These are phyloP conservation scores for Stigmatopora nigra DNA, from an alignment of 2,113 vertebrate genomes.

Conservation along the genomic window DNA sequence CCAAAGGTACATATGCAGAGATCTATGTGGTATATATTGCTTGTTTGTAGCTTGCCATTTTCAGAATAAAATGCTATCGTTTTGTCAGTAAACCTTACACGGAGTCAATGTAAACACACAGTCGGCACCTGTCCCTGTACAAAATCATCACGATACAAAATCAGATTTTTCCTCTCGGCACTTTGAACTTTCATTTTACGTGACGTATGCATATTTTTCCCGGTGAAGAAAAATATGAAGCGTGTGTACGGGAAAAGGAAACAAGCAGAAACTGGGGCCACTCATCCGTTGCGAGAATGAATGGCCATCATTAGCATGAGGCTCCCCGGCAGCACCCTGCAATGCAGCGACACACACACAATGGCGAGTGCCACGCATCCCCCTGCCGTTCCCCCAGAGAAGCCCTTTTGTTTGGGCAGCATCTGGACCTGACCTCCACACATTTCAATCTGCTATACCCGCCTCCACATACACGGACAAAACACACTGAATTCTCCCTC, in stretches of 20 bases:
- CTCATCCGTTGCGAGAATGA: constrained; percentile 74
- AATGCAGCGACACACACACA: constrained; percentile 82
- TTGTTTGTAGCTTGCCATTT: constrained; percentile 13
- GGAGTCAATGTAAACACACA: constrained; percentile 27
- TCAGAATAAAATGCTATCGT: constrained; percentile 22
- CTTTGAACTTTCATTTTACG: constrained; percentile 5
- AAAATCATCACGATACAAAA: constrained; percentile 45
- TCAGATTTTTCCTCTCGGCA: constrained; percentile 37
- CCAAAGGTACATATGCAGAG: constrained; percentile 15
- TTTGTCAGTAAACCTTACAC: constrained; percentile 11
- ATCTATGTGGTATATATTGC: constrained; percentile 5
- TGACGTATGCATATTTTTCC: constrained; percentile 27
- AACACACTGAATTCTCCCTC: constrained; percentile 11
- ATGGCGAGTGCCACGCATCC: constrained; percentile 87
- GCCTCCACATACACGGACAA: not conserved
- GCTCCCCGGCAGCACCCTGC: constrained; percentile 87
- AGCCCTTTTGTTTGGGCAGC: constrained; percentile 88
- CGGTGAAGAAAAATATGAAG: constrained; percentile 42
- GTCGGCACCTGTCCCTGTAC: constrained; percentile 46
- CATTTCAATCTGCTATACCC: constrained; percentile 76
- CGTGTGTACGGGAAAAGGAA: constrained; percentile 41
- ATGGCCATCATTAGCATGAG: constrained; percentile 90
- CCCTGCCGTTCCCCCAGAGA: constrained; percentile 78
- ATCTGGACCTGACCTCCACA: constrained; percentile 85
- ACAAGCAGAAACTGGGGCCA: constrained; percentile 65